Evolutionary conservation across 2,797 vertebrate genomes (phyloP).

Genomic region (Typhlichthys subterraneus): DNA sequence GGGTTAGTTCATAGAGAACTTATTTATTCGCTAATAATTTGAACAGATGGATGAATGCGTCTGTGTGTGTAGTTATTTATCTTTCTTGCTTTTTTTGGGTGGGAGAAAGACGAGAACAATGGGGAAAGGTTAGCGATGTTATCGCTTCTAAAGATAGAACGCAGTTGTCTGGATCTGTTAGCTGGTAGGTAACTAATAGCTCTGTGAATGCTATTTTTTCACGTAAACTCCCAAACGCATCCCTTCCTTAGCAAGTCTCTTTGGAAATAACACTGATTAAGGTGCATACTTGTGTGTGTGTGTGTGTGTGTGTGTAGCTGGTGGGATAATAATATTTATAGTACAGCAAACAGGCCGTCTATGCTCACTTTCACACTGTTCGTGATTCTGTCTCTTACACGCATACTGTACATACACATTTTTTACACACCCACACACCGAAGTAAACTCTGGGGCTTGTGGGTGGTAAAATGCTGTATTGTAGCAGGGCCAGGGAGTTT

Average conservation of each 20-base stretch:
- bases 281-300: conserved; percentile 16
- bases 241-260: neutral
- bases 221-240: conserved; percentile 17
- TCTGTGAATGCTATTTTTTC: conserved; percentile 13
- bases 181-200: conserved; percentile 38
- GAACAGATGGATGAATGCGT: conserved; percentile 12
- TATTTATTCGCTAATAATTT: conserved; percentile 62
- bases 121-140: neutral
- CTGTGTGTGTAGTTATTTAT: neutral
- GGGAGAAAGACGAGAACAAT: neutral
- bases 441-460: conserved; percentile 22
- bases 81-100: too few species aligned
- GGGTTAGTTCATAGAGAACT: conserved; percentile 46
- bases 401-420: neutral
- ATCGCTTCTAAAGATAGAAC: conserved; percentile 30
- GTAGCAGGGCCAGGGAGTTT: conserved; percentile 40
- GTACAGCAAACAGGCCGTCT: neutral
- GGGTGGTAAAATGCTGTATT: conserved; percentile 41
- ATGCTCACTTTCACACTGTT: neutral
- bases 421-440: conserved; percentile 8
- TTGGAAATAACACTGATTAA: conserved; percentile 20
- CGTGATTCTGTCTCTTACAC: neutral
- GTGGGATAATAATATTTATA: neutral
- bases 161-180: conserved; percentile 15
- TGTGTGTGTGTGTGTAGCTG: conserved; percentile 14